Evolutionary conservation across 2,888 invertebrate genomes (phyloP).

Genomic region (Phengaris alcon): DNA sequence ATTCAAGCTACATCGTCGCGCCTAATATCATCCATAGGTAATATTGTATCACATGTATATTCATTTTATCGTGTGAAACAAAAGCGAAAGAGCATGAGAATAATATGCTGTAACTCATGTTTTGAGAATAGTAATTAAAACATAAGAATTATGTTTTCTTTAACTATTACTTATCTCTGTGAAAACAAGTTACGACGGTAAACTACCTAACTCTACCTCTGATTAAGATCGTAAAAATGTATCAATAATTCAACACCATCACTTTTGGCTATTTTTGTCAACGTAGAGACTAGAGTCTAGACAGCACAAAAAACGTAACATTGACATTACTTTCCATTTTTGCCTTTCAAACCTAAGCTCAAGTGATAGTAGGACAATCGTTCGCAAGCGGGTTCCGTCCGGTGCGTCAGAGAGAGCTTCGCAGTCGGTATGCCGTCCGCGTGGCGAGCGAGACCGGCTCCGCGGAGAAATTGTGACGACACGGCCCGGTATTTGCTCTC

Average conservation of each 20-base stretch:
- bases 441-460: constrained; percentile 36
- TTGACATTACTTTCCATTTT: constrained; percentile 27
- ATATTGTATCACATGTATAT: constrained; percentile 2
- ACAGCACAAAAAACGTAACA: constrained; percentile 5
- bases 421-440: constrained; percentile 33
- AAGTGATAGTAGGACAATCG: constrained; percentile 67
- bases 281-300: not conserved
- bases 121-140: constrained; percentile 11
- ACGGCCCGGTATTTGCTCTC: constrained; percentile 49
- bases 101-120: not conserved
- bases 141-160: not conserved
- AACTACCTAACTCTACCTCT: not conserved
- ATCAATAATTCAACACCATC: not conserved
- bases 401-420: constrained; percentile 58
- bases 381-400: constrained; percentile 57
- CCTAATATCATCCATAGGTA: constrained; percentile 17
- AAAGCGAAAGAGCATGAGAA: not conserved
- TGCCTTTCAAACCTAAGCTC: constrained; percentile 13
- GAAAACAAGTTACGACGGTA: not conserved
- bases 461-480: constrained; percentile 54
- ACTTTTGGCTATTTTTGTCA: not conserved
- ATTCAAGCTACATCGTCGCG: constrained; percentile 16
- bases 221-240: not conserved
- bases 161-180: not conserved
- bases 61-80: constrained; percentile 14